These are phyloP conservation scores for Drosophila ananassae DNA, from an alignment of 1,140 invertebrate genomes.

Conservation along the genomic window DNA sequence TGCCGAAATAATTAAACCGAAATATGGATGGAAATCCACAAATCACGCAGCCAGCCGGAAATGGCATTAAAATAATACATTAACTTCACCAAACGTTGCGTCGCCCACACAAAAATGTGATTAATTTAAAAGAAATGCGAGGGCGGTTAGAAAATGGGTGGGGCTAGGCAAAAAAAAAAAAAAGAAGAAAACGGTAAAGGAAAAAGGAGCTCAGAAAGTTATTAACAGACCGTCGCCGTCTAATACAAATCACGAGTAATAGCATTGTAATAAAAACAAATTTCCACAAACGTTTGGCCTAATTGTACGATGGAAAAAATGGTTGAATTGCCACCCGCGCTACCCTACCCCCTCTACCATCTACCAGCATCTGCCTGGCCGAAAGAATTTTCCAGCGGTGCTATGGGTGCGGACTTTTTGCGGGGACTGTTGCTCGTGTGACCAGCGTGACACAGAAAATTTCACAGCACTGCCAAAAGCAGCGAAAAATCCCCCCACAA, in stretches of 20 bases:
- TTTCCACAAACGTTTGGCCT: conserved; percentile 73
- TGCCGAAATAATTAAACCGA: conserved; percentile 29
- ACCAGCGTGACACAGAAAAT: conserved; percentile 71
- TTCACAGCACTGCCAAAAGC: conserved; percentile 38
- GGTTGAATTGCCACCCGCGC: conserved; percentile 19
- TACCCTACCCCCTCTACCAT: neutral
- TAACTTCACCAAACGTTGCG: conserved; percentile 72
- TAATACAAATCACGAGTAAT: conserved; percentile 59
- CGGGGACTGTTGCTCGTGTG: conserved; percentile 42
- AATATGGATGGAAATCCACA: conserved; percentile 40
- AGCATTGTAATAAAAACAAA: conserved; percentile 76
- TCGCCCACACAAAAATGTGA: conserved; percentile 63
- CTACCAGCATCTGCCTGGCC: neutral
- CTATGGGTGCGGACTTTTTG: conserved; percentile 21
- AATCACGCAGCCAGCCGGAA: conserved; percentile 73
- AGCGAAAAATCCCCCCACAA: conserved; percentile 26
- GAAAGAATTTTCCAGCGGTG: conserved; percentile 21
- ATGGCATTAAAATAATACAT: conserved; percentile 78
- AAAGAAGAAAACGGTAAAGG: neutral
- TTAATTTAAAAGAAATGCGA: conserved; percentile 61
- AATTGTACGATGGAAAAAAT: conserved; percentile 58
- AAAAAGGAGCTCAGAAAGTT: conserved; percentile 19
- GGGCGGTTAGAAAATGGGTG: neutral
- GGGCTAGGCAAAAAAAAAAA: neutral
- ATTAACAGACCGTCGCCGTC: conserved; percentile 32